phyloP scores from a whole-genome alignment of 1,140 invertebrate genomes.

The Eriosoma lanigerum region DNA sequence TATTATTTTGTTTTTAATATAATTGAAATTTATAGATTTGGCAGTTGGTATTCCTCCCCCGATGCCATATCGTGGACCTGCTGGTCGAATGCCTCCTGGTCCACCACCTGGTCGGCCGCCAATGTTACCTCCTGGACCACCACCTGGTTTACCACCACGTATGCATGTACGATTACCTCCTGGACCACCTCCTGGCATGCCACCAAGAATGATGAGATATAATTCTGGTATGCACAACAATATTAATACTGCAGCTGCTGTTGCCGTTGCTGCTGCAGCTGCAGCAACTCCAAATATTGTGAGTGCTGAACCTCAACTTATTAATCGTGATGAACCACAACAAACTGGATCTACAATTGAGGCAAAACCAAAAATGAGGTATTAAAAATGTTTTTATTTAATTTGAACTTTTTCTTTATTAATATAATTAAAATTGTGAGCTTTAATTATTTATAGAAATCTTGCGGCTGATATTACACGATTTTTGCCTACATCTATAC shows the following conservation, averaged over 20 bases:
- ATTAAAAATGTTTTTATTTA: not conserved
- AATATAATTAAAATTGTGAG: no score
- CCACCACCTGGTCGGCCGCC: slow-evolving; percentile 66
- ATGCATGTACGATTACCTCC: slow-evolving; percentile 62
- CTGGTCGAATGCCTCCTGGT: slow-evolving; percentile 65
- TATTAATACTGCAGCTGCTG: slow-evolving; percentile 63
- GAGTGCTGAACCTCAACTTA: slow-evolving; percentile 79
- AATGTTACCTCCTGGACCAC: slow-evolving; percentile 62
- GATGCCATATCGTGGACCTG: slow-evolving; percentile 62
- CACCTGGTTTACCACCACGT: slow-evolving; percentile 62
- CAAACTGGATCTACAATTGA: slow-evolving; percentile 78
- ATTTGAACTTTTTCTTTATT: not conserved
- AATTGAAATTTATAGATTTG: slow-evolving; percentile 53
- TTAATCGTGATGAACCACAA: slow-evolving; percentile 62
- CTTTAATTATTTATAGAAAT: slow-evolving; percentile 64
- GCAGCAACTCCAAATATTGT: slow-evolving; percentile 72
- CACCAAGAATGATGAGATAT: slow-evolving; percentile 62
- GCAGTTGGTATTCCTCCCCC: slow-evolving; percentile 57
- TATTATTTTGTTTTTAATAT: not conserved
- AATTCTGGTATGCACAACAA: slow-evolving; percentile 57
- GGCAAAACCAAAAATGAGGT: slow-evolving; percentile 88
- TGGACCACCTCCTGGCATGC: slow-evolving; percentile 69
- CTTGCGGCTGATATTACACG: slow-evolving; percentile 91
- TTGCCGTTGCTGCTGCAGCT: slow-evolving; percentile 57
- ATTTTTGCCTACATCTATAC: slow-evolving; percentile 88